Percentiles rank a stretch among this genome's conserved stretches.
Evolutionary conservation across 2,113 vertebrate genomes (phyloP).

Genomic region (Phylloscopus trochilus): DNA sequence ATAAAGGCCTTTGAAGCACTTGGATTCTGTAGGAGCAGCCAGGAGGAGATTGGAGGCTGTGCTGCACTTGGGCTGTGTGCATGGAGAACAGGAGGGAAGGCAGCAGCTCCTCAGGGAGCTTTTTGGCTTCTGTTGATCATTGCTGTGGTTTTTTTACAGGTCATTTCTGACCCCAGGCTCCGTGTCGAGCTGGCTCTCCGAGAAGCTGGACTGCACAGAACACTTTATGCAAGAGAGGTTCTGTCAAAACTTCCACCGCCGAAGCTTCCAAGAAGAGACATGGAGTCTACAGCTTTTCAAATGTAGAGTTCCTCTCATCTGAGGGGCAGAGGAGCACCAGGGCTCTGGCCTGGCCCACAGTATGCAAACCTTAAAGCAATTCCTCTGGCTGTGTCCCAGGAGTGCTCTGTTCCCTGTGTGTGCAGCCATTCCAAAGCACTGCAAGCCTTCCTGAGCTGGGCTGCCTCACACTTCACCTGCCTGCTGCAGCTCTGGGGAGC

Average conservation of each 20-base stretch:
- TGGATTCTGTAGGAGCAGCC: neutral
- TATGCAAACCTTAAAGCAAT: neutral
- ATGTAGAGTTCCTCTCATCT: neutral
- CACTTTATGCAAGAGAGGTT: conserved; percentile 82
- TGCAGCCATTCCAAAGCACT: neutral
- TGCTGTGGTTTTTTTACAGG: conserved; percentile 76
- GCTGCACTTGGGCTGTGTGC: neutral
- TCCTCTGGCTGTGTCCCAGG: neutral
- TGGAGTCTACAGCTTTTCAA: conserved; percentile 77
- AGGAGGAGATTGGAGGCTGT: neutral
- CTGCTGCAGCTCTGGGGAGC: accelerated
- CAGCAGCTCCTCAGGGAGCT: neutral
- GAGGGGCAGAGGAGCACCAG: neutral
- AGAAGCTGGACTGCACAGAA: conserved; percentile 85
- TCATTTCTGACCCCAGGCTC: conserved; percentile 88
- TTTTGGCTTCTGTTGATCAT: neutral
- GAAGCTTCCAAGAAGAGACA: conserved; percentile 85
- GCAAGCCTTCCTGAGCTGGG: neutral
- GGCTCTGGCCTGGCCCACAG: neutral
- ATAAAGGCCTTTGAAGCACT: neutral
- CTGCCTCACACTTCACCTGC: neutral
- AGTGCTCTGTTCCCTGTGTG: neutral
- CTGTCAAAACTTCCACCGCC: conserved; percentile 80
- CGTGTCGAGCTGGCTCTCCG: conserved; percentile 87
- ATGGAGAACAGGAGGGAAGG: neutral